Conservation (phyloP, 2,113 vertebrate genomes). For the Crypturellus undulatus region DNA sequence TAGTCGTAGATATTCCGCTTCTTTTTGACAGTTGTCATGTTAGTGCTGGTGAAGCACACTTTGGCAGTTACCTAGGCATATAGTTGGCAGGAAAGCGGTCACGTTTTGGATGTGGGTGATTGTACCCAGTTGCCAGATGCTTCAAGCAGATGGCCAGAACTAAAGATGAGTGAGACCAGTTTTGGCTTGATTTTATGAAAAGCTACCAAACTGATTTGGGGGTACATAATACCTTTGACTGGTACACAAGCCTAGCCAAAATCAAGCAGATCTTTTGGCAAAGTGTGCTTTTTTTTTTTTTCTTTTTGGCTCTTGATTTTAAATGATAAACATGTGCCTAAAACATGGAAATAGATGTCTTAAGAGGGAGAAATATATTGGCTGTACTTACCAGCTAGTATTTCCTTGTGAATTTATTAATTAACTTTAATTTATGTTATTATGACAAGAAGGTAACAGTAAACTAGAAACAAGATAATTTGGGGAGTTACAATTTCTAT, state of each 20-base stretch:
- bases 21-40: conserved; percentile 57
- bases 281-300: background rate
- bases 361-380: background rate
- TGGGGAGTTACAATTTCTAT: background rate
- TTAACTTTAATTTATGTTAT: background rate
- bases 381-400: background rate
- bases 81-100: conserved; percentile 57
- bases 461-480: background rate
- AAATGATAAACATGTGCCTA: background rate
- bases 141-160: conserved; percentile 66
- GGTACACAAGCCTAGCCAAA: conserved; percentile 14
- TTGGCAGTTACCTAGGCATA: conserved; percentile 59
- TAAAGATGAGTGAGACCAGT: conserved; percentile 44
- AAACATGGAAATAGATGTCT: background rate
- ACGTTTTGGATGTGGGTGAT: conserved; percentile 65
- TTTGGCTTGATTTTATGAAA: conserved; percentile 56
- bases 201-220: background rate
- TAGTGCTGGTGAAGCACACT: conserved; percentile 8
- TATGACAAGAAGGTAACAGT: background rate
- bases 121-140: conserved; percentile 68
- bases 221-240: background rate
- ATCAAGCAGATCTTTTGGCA: background rate
- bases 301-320: background rate
- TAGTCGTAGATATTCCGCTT: conserved; percentile 9
- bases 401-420: background rate